Conservation (phyloP, 2,888 invertebrate species). For the Myopa testacea region DNA sequence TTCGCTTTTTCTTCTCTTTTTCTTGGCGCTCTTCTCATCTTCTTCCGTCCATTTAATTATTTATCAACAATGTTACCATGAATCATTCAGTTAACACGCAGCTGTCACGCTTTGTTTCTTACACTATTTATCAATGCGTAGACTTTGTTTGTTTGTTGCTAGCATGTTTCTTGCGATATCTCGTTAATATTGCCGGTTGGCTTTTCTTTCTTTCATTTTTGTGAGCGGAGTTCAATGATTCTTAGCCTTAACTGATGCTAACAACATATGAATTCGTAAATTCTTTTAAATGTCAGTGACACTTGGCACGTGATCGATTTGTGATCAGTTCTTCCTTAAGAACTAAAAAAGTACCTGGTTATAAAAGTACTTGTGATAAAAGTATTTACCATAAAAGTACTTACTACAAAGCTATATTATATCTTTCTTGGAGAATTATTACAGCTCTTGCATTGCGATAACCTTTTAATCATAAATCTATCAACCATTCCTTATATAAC, state of each 20-base stretch:
- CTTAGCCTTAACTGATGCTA: background rate
- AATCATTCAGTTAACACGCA: constrained; percentile 19
- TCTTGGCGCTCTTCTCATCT: no score
- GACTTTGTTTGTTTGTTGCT: background rate
- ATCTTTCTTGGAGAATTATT: no score
- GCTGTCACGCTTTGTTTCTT: constrained; percentile 18
- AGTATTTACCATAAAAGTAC: no score
- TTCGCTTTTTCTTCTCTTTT: no score
- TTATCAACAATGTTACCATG: no score
- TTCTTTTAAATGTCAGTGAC: constrained; percentile 4
- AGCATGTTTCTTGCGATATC: background rate
- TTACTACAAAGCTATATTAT: no score
- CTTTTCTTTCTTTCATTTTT: background rate
- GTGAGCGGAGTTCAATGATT: constrained; percentile 9
- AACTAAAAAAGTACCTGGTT: no score
- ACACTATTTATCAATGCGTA: constrained; percentile 22
- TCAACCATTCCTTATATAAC: background rate
- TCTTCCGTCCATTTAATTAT: no score
- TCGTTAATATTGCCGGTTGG: background rate
- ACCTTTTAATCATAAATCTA: no score
- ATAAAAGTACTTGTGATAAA: no score
- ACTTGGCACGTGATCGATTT: constrained; percentile 7
- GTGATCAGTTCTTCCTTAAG: background rate
- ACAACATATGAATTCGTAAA: background rate
- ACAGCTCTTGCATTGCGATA: no score